Conservation (phyloP, 64 coral and sea anemone species). For the Stichodactyla helianthus region DNA sequence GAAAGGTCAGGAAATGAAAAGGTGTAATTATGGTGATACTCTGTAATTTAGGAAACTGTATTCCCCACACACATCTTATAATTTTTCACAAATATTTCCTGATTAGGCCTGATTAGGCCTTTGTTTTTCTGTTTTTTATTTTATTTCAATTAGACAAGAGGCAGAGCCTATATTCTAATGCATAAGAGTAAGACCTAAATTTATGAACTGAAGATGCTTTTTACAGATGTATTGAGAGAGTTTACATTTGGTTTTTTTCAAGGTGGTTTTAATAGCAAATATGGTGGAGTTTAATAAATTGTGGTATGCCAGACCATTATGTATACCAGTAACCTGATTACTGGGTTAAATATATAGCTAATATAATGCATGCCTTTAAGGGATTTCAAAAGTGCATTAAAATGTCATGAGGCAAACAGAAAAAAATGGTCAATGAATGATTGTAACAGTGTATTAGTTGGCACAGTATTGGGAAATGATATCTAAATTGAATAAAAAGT, state of each 20-base stretch:
- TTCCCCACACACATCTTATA: neutral
- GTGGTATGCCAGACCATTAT: neutral
- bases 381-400: neutral
- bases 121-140: neutral
- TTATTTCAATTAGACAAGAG: neutral
- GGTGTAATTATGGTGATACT: neutral
- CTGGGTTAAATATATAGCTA: neutral
- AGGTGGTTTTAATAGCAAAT: neutral
- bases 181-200: neutral
- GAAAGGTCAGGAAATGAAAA: neutral
- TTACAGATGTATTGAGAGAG: neutral
- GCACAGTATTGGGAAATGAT: neutral
- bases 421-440: neutral
- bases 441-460: neutral
- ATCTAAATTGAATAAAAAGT: neutral
- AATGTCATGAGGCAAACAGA: neutral
- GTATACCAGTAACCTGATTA: neutral
- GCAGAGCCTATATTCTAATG: neutral
- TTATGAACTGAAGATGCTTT: neutral
- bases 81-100: neutral
- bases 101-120: neutral
- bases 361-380: neutral
- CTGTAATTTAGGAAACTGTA: neutral
- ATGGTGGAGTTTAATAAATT: neutral
- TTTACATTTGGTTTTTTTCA: neutral